These are phyloP conservation scores for Motacilla alba DNA, from an alignment of 2,113 vertebrate species.

Conservation along the genomic window DNA sequence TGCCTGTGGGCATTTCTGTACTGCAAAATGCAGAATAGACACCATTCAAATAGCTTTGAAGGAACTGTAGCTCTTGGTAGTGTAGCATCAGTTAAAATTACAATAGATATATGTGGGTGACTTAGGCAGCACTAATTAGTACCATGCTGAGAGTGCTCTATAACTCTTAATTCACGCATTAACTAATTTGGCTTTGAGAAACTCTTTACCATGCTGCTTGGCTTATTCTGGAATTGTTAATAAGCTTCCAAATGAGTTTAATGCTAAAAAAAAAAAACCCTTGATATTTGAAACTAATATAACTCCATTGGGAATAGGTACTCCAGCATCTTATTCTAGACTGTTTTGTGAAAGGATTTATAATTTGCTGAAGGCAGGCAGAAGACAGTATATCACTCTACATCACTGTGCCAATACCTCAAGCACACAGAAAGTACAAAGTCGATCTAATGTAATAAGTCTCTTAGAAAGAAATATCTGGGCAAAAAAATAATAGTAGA, in stretches of 20 bases:
- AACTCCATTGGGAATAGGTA: not conserved
- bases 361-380: not conserved
- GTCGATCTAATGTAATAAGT: not conserved
- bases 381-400: not conserved
- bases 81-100: not conserved
- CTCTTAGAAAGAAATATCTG: not conserved
- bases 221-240: not conserved
- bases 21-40: not conserved
- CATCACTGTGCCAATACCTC: not conserved
- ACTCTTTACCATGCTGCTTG: not conserved
- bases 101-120: not conserved
- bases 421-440: not conserved
- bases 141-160: not conserved
- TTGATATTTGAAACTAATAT: not conserved
- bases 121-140: not conserved
- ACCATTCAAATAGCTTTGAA: not conserved
- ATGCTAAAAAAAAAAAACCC: not conserved
- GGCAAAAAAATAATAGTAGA: not conserved
- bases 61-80: not conserved
- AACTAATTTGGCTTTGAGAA: not conserved
- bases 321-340: not conserved
- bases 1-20: not conserved
- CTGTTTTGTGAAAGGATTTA: not conserved
- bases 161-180: not conserved
- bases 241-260: not conserved